phyloP scores from a whole-genome alignment of 2,888 invertebrate genomes.

The Eledone cirrhosa region DNA sequence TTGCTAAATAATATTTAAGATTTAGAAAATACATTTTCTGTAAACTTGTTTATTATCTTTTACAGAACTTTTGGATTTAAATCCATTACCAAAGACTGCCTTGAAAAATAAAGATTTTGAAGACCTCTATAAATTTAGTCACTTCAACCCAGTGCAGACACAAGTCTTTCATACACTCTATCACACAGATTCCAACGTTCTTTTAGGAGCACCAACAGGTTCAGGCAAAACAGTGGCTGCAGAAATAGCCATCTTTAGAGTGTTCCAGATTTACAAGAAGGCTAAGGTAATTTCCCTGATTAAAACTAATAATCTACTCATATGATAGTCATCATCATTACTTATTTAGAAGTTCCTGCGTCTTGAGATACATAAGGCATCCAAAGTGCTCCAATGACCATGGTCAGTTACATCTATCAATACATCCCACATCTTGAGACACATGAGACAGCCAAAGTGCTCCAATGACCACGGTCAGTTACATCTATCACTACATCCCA shows the following conservation, averaged over 20 bases:
- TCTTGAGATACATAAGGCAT: too few relatives aligned
- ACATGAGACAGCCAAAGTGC: too few relatives aligned
- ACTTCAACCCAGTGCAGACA: constrained; percentile 98
- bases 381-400: too few relatives aligned
- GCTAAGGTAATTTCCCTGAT: constrained; percentile 60
- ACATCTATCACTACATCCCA: too few relatives aligned
- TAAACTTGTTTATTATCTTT: constrained; percentile 27
- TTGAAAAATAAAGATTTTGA: constrained; percentile 82
- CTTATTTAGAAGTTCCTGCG: too few relatives aligned
- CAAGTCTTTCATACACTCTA: constrained; percentile 96
- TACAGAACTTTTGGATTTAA: constrained; percentile 85
- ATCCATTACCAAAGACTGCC: constrained; percentile 86
- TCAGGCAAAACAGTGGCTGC: constrained; percentile 99
- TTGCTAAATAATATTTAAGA: too few relatives aligned
- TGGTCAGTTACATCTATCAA: too few relatives aligned
- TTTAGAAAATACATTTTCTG: neutral
- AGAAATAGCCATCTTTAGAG: constrained; percentile 94
- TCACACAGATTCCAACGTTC: constrained; percentile 90
- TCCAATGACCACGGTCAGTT: too few relatives aligned
- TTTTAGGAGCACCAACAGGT: constrained; percentile 90
- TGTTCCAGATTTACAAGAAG: constrained; percentile 82
- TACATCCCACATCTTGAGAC: too few relatives aligned
- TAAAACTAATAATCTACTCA: neutral
- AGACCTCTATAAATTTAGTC: constrained; percentile 85
- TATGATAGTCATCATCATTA: too few relatives aligned